Percentiles rank a stretch among this genome's conserved stretches.
phyloP scores from a whole-genome alignment of 2,797 vertebrate species.

The Neomorphus geoffroyi region DNA sequence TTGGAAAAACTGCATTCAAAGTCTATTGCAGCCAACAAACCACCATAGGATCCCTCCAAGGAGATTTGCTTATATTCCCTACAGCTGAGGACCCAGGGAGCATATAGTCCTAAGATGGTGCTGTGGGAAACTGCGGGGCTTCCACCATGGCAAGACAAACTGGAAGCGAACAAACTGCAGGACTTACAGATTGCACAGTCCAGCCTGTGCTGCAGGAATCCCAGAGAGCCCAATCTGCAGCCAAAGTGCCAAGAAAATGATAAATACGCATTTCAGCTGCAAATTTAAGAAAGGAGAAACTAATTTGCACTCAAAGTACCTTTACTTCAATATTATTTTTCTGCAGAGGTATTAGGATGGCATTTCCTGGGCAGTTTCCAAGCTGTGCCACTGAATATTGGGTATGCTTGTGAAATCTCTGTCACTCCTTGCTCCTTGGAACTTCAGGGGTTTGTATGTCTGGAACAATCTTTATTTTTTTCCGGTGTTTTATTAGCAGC shows the following conservation, averaged over 20 bases:
- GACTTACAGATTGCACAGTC: neutral
- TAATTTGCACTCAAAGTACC: neutral
- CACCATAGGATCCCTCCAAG: neutral
- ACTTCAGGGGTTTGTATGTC: slow-evolving; percentile 47
- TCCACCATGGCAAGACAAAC: neutral
- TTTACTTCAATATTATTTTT: neutral
- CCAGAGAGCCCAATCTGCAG: neutral
- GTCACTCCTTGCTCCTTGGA: slow-evolving; percentile 48
- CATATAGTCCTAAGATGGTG: neutral
- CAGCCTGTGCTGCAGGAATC: neutral
- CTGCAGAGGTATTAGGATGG: slow-evolving; percentile 30
- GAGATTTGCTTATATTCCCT: neutral
- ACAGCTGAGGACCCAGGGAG: neutral
- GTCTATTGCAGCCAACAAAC: neutral
- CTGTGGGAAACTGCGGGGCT: neutral
- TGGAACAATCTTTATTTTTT: slow-evolving; percentile 65
- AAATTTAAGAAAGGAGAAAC: neutral
- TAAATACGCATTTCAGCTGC: neutral
- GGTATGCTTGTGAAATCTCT: slow-evolving; percentile 58
- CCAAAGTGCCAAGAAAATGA: neutral
- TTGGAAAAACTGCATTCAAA: neutral
- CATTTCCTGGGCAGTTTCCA: slow-evolving; percentile 33
- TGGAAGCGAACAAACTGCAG: neutral
- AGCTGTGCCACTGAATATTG: slow-evolving; percentile 32
- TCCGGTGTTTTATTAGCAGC: slow-evolving; percentile 65